These are phyloP conservation scores for Saccopteryx bilineata DNA, from an alignment of 2,113 vertebrate species.

Conservation along the genomic window DNA sequence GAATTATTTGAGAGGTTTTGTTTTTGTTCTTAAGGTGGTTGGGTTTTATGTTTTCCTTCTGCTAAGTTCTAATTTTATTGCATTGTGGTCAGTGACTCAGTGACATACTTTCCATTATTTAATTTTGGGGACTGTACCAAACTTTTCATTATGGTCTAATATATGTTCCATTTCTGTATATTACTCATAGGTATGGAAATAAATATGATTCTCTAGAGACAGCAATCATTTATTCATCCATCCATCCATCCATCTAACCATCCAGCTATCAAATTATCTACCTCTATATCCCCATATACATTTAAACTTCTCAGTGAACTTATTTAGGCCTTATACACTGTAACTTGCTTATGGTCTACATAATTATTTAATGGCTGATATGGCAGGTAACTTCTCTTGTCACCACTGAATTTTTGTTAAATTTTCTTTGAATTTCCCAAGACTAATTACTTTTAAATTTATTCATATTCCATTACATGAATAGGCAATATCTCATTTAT, in stretches of 20 bases:
- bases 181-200: not conserved
- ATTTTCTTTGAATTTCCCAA: slow-evolving; percentile 17
- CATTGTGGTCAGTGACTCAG: not conserved
- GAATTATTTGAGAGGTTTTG: not conserved
- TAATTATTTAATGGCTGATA: not conserved
- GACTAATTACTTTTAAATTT: not conserved
- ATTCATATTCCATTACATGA: not conserved
- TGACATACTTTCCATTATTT: not conserved
- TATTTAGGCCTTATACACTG: not conserved
- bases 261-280: not conserved
- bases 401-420: not conserved
- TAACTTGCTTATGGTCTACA: not conserved
- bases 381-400: not conserved
- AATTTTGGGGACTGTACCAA: not conserved
- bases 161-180: not conserved
- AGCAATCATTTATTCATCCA: not conserved
- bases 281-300: not conserved
- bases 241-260: not conserved
- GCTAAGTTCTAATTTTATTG: not conserved
- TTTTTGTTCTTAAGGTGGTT: not conserved
- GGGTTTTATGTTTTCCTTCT: not conserved
- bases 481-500: not conserved
- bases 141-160: not conserved
- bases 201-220: not conserved
- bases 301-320: not conserved